Percentiles rank a stretch among this genome's conserved stretches.
Evolutionary conservation across 2,888 invertebrate genomes (phyloP).

Genomic region (Gandaritis pyraliata): DNA sequence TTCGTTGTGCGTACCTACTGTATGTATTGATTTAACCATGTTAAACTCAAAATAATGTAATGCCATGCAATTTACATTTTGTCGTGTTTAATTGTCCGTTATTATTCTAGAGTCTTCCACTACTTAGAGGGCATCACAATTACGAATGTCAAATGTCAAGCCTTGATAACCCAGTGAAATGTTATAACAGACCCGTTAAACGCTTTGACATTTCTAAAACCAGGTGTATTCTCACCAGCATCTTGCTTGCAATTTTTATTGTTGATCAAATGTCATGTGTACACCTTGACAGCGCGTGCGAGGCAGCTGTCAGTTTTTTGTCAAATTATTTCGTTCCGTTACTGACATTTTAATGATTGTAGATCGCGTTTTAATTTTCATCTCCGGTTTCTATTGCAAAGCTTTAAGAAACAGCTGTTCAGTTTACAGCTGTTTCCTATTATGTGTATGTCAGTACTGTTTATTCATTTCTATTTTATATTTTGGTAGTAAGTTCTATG

Average conservation of each 20-base stretch:
- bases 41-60: no score
- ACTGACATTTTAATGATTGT: conserved; percentile 35
- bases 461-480: not conserved
- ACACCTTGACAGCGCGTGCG: conserved; percentile 53
- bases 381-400: conserved; percentile 22
- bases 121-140: no score
- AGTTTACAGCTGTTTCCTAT: conserved; percentile 18
- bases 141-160: conserved; percentile 20
- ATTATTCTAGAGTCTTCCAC: no score
- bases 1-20: no score
- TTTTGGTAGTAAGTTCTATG: no score
- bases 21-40: no score
- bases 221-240: conserved; percentile 38
- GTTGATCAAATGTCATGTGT: conserved; percentile 52
- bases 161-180: conserved; percentile 29
- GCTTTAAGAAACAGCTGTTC: conserved; percentile 16
- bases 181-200: conserved; percentile 36
- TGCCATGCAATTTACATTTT: no score
- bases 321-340: conserved; percentile 41
- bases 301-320: conserved; percentile 47
- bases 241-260: conserved; percentile 27
- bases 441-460: not conserved
- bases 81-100: no score
- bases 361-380: conserved; percentile 29
- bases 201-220: conserved; percentile 34